A percentile compares a stretch with the other conserved stretches of the same genome.
Conservation (phyloP, 2,888 invertebrate species). For the Gastracanthus pulcherrimus region DNA sequence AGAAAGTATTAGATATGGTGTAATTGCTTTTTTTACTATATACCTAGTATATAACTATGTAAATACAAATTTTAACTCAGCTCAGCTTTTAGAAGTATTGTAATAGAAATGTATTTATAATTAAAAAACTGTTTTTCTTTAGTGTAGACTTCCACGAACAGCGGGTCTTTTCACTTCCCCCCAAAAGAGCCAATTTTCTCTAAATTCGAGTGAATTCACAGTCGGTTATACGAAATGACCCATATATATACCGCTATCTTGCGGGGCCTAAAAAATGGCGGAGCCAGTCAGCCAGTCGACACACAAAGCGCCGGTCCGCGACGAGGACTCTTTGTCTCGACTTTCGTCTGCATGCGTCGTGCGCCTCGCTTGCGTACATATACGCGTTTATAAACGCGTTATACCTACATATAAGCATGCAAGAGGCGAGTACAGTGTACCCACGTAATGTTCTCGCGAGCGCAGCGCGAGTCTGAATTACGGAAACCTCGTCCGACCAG, state of each 20-base stretch:
- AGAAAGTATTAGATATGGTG: too few species aligned
- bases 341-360: conserved; percentile 7
- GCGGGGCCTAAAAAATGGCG: conserved; percentile 24
- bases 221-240: conserved; percentile 3
- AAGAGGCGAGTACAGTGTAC: conserved; percentile 7
- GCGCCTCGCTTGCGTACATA: background rate
- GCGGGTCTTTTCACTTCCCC: background rate
- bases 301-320: background rate
- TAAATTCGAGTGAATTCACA: background rate
- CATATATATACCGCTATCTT: conserved; percentile 31
- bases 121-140: too few species aligned
- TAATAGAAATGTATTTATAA: too few species aligned
- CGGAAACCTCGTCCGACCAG: conserved; percentile 29
- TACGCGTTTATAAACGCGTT: background rate
- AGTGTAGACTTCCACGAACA: too few species aligned
- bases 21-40: too few species aligned
- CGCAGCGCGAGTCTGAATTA: background rate
- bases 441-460: too few species aligned
- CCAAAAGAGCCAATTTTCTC: background rate
- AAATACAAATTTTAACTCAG: too few species aligned
- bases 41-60: too few species aligned
- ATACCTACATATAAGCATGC: background rate
- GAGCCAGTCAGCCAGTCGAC: too few species aligned
- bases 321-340: conserved; percentile 25
- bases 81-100: too few species aligned